Evolutionary conservation across 2,113 vertebrate genomes (phyloP).

Genomic region (Dipodomys stephensi): DNA sequence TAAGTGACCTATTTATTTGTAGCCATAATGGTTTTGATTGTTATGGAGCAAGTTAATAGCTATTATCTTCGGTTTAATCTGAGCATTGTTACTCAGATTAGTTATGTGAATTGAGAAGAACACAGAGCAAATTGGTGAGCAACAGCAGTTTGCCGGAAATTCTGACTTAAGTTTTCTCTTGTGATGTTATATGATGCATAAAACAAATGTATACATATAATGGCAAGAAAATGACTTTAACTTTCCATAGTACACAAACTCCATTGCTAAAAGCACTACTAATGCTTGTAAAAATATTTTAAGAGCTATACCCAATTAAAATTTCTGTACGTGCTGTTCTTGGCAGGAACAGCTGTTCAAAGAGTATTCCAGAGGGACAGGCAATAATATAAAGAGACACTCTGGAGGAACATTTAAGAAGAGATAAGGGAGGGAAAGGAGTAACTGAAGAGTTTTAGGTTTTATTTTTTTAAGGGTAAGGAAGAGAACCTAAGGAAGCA

Average conservation of each 20-base stretch:
- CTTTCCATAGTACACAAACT: not conserved
- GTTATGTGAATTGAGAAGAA: not conserved
- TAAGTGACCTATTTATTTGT: constrained; percentile 20
- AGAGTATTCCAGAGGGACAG: constrained; percentile 25
- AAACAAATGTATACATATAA: not conserved
- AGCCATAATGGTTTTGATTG: constrained; percentile 17
- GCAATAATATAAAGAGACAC: constrained; percentile 1
- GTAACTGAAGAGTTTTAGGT: not conserved
- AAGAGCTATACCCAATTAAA: constrained; percentile 52
- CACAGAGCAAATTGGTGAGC: constrained; percentile 29
- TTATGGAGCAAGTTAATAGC: constrained; percentile 50
- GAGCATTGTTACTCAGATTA: constrained; percentile 26
- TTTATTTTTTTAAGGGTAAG: not conserved
- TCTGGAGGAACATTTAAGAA: not conserved
- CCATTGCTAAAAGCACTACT: not conserved
- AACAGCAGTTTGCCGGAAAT: not conserved
- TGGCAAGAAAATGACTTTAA: not conserved
- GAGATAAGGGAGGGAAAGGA: not conserved
- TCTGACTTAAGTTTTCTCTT: not conserved
- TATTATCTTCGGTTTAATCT: constrained; percentile 32
- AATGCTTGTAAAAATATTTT: constrained; percentile 21
- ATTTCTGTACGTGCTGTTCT: constrained; percentile 8
- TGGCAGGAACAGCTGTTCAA: constrained; percentile 39
- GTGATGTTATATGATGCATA: not conserved
- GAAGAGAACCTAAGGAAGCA: not conserved